phyloP scores from a whole-genome alignment of 2,888 invertebrate genomes.

The Gonocerus acuteangulatus region DNA sequence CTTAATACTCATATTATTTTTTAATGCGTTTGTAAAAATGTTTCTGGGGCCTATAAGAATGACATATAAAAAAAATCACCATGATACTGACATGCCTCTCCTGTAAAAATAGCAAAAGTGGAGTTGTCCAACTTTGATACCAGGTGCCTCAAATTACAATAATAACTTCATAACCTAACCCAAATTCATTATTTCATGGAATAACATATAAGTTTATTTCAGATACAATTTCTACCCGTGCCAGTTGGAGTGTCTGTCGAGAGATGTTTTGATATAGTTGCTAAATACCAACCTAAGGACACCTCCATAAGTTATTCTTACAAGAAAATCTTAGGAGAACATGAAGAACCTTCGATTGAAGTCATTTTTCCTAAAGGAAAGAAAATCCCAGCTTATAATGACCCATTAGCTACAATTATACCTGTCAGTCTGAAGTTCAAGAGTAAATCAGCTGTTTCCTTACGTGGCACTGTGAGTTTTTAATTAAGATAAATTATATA shows the following conservation, averaged over 20 bases:
- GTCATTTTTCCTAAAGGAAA: conserved; percentile 31
- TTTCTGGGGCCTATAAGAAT: too few species aligned
- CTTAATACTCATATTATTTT: too few species aligned
- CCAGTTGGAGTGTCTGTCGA: conserved; percentile 39
- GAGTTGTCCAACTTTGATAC: too few species aligned
- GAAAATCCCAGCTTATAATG: conserved; percentile 36
- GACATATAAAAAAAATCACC: too few species aligned
- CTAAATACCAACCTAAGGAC: conserved; percentile 29
- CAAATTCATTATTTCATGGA: too few species aligned
- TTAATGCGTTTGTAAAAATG: too few species aligned
- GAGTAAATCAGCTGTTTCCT: conserved; percentile 11
- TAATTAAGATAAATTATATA: too few species aligned
- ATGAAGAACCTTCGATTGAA: conserved; percentile 21
- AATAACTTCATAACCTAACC: too few species aligned
- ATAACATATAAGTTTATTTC: too few species aligned
- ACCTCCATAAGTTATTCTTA: conserved; percentile 5
- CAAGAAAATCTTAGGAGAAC: conserved; percentile 7
- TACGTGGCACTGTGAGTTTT: conserved; percentile 10
- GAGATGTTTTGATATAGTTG: conserved; percentile 34
- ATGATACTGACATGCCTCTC: too few species aligned
- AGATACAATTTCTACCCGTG: conserved; percentile 42
- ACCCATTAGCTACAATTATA: conserved; percentile 22
- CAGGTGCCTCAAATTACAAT: too few species aligned
- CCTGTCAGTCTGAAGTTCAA: conserved; percentile 24
- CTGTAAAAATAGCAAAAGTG: too few species aligned